Conservation (phyloP, 2,888 invertebrate genomes). For the Beris chalybata region DNA sequence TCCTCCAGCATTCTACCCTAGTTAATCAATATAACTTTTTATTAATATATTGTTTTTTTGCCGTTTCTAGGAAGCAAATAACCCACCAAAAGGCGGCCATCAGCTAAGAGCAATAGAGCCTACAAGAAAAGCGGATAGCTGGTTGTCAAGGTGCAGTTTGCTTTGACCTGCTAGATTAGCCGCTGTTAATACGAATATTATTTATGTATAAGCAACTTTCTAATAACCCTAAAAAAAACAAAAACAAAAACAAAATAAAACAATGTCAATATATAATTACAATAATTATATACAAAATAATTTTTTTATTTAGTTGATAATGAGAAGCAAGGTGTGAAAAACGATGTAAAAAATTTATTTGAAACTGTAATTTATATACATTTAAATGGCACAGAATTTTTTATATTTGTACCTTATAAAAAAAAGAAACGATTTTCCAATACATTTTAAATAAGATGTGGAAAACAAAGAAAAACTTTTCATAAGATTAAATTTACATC, state of each 20-base stretch:
- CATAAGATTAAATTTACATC: too few relatives aligned
- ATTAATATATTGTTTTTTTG: constrained; percentile 25
- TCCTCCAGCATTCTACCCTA: too few relatives aligned
- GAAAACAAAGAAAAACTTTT: too few relatives aligned
- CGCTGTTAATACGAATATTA: constrained; percentile 32
- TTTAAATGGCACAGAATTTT: constrained; percentile 28
- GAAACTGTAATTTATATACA: constrained; percentile 8
- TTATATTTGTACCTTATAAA: constrained; percentile 32
- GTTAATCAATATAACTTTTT: constrained; percentile 21
- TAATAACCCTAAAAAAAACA: constrained; percentile 30
- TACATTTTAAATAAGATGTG: constrained; percentile 1
- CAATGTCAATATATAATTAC: constrained; percentile 36
- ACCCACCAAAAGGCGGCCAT: constrained; percentile 82
- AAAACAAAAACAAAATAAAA: constrained; percentile 28
- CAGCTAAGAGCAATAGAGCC: constrained; percentile 78
- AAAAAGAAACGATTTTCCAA: constrained; percentile 14
- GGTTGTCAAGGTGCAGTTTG: constrained; percentile 84
- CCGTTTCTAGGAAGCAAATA: constrained; percentile 76
- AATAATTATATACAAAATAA: constrained; percentile 35
- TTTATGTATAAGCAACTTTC: constrained; percentile 35
- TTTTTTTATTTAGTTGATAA: constrained; percentile 9
- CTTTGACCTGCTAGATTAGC: constrained; percentile 69
- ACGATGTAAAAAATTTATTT: neutral
- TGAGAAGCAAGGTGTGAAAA: constrained; percentile 2
- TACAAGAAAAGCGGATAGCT: constrained; percentile 78